Percentiles rank a stretch among this genome's conserved stretches.
phyloP scores from a whole-genome alignment of 2,113 vertebrate genomes.

The Mixornis gularis region DNA sequence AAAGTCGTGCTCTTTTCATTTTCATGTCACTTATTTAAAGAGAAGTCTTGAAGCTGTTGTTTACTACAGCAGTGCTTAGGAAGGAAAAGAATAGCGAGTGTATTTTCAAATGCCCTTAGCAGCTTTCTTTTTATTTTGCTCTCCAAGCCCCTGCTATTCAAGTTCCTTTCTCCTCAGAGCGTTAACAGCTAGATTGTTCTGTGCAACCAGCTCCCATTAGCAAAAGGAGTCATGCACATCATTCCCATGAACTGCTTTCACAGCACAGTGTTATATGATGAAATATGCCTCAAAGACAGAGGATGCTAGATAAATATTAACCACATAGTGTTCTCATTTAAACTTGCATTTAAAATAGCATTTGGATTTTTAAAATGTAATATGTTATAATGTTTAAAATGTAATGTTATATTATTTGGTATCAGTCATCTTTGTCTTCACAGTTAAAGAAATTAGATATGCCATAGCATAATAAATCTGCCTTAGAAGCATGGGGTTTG shows the following conservation, averaged over 20 bases:
- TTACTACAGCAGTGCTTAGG: constrained; percentile 40
- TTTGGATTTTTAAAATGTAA: constrained; percentile 6
- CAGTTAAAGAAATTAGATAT: constrained; percentile 28
- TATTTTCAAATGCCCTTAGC: constrained; percentile 62
- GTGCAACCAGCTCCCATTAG: constrained; percentile 52
- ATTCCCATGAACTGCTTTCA: constrained; percentile 22
- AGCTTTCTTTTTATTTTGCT: constrained; percentile 56
- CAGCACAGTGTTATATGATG: not conserved
- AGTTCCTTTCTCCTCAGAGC: constrained; percentile 44
- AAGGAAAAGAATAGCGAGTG: constrained; percentile 37
- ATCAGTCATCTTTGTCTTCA: constrained; percentile 1
- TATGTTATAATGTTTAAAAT: no score
- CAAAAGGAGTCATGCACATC: constrained; percentile 44
- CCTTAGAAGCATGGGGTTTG: not conserved
- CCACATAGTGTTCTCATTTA: not conserved
- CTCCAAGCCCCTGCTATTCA: constrained; percentile 55
- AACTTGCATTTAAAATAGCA: not conserved
- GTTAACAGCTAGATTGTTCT: constrained; percentile 62
- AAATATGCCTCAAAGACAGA: constrained; percentile 14
- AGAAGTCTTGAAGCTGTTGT: constrained; percentile 50
- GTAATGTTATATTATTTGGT: not conserved
- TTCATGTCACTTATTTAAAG: constrained; percentile 53
- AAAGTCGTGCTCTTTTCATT: constrained; percentile 51
- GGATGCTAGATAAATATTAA: constrained; percentile 15
- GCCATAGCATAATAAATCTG: not conserved